Conservation (phyloP, 2,797 vertebrate species). For the Florisuga fusca region DNA sequence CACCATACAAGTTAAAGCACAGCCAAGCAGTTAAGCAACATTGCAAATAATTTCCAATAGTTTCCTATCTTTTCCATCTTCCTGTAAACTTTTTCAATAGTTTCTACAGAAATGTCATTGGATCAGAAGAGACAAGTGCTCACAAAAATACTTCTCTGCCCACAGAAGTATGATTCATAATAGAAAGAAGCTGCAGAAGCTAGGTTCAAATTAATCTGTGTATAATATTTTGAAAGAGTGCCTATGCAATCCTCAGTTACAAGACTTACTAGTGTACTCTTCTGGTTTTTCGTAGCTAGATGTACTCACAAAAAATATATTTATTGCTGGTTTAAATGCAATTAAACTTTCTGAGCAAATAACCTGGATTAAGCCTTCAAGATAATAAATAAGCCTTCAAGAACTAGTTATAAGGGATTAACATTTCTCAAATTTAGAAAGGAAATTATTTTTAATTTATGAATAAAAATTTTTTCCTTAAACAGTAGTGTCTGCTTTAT, state of each 20-base stretch:
- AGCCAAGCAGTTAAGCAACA: background rate
- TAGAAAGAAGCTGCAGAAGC: background rate
- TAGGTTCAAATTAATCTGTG: background rate
- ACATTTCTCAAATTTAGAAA: background rate
- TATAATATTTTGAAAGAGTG: background rate
- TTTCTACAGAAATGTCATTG: background rate
- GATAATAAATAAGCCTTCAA: no score
- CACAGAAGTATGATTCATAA: background rate
- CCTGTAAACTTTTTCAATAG: background rate
- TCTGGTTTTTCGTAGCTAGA: background rate
- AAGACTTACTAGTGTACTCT: background rate
- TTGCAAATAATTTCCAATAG: background rate
- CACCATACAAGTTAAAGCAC: background rate
- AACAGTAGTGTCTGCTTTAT: background rate
- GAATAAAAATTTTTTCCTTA: background rate
- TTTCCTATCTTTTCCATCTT: background rate
- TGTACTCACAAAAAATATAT: background rate
- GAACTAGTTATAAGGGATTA: background rate
- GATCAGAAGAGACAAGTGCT: background rate
- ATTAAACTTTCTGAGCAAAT: background rate
- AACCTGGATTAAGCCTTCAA: no score
- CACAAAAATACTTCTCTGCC: background rate
- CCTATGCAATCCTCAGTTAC: background rate
- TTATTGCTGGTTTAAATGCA: background rate
- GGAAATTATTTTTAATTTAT: background rate